These are phyloP conservation scores for Enteromius thamalakanensis DNA, from an alignment of 2,797 vertebrate genomes.

Conservation along the genomic window DNA sequence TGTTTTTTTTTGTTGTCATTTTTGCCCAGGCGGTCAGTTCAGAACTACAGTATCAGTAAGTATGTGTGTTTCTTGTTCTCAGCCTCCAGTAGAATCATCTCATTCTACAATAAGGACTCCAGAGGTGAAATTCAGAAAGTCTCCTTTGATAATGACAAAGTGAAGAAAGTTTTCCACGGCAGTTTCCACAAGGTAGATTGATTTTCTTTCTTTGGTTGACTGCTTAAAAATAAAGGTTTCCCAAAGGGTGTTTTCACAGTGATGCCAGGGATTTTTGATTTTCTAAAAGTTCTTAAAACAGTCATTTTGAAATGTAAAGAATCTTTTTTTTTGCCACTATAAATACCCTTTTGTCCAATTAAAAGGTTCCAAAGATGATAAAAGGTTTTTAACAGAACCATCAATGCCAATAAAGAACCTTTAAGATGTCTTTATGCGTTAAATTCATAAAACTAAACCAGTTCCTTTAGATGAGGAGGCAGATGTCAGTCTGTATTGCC, in stretches of 20 bases:
- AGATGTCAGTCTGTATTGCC: neutral
- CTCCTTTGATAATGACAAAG: constrained; percentile 87
- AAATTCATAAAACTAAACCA: neutral
- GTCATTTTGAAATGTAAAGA: neutral
- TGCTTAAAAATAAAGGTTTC: neutral
- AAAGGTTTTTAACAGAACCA: neutral
- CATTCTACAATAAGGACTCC: constrained; percentile 97
- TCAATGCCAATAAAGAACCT: neutral
- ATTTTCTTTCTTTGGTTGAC: neutral
- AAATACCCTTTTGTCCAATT: neutral
- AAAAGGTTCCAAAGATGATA: neutral
- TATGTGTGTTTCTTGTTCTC: constrained; percentile 42
- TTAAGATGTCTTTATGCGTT: neutral
- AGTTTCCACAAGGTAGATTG: constrained; percentile 97
- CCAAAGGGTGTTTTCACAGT: neutral
- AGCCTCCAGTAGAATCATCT: constrained; percentile 92
- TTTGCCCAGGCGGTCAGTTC: neutral
- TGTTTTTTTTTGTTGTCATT: neutral
- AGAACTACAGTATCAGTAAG: neutral
- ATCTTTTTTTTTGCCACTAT: neutral
- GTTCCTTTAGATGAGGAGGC: neutral
- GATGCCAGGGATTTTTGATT: neutral
- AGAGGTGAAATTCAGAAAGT: constrained; percentile 91
- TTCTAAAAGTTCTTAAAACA: neutral
- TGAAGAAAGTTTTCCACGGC: constrained; percentile 95